These are phyloP conservation scores for Apeira syringaria DNA, from an alignment of 2,888 invertebrate genomes.

Conservation along the genomic window DNA sequence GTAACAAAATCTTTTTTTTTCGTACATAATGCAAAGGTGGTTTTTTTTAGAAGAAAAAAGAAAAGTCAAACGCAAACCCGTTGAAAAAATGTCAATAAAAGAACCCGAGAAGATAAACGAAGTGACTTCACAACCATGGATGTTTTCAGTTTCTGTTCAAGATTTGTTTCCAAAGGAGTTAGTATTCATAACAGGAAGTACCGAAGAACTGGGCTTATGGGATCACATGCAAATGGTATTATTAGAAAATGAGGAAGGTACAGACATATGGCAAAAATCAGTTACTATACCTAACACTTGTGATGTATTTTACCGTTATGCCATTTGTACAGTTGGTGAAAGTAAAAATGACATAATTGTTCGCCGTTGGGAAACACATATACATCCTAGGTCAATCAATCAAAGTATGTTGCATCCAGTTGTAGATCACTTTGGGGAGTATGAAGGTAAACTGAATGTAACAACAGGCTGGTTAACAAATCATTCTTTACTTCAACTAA, in stretches of 20 bases:
- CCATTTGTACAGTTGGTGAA: conserved; percentile 87
- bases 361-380: conserved; percentile 91
- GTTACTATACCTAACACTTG: conserved; percentile 86
- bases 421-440: conserved; percentile 87
- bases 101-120: conserved; percentile 41
- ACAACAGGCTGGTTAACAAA: conserved; percentile 93
- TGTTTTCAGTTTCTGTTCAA: conserved; percentile 74
- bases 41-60: conserved; percentile 84
- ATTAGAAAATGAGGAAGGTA: conserved; percentile 71
- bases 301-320: conserved; percentile 89
- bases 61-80: conserved; percentile 48
- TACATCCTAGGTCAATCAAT: conserved; percentile 86
- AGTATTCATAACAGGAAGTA: conserved; percentile 88
- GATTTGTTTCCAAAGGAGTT: conserved; percentile 84
- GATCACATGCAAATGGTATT: conserved; percentile 82
- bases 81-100: conserved; percentile 54
- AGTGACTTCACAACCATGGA: conserved; percentile 60
- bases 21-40: conserved; percentile 87
- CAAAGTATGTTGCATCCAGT: conserved; percentile 66
- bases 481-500: conserved; percentile 93
- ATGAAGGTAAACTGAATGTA: conserved; percentile 81
- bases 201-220: conserved; percentile 88
- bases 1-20: too few species aligned
- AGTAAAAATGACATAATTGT: conserved; percentile 84
- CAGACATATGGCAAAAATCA: conserved; percentile 85